Base-by-base conservation (phyloP, 2,888 invertebrate species). In the Drosophila prostipennis region DNA sequence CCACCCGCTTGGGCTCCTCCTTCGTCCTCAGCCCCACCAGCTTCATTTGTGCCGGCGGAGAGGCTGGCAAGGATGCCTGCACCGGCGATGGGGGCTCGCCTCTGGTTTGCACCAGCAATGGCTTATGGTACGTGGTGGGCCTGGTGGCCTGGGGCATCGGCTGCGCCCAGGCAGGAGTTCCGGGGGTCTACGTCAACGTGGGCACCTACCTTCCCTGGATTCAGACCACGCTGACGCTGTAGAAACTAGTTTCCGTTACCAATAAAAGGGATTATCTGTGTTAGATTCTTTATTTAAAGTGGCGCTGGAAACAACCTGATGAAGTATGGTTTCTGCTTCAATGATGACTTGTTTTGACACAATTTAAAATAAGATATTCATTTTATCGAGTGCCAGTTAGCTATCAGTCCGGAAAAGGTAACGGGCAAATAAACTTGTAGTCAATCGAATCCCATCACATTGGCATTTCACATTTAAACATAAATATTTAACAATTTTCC, bases 41-140 rank as follows among this genome's bases (percentile, higher is more conserved):
- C 36, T 96, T 96, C 88, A 91, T 96, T 10, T 96, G 96, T 84
- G 96, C 96, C 39, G 96, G 96, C 1, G 96, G 96, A 0, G 95
- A 96, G 89, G 91, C 93, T 4, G 95, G 94, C 67, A 96, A 95
- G 88, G 96, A 96, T 89, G 94, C 96, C 29, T 96, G 96, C 92
- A 96, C 95, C 53, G 93, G 93, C 14, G 93, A 93, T 63, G 93
- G 93, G 5, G 93, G 93, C 3, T 92, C 93, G 7, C 91, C 91
- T 3, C 75, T 91, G 36, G 90, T 92, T 1, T 91, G 91, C 55
- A 73, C 82, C 65, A 82, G 55, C 55, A 90, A 89, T 48, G 82
- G 80, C 2, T 61, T 90, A 3, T 91, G 92, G 92, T 92, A 91
- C 70, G 91, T 93, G 7, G 93, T 92, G 10, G 93, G 93, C 0